Evolutionary conservation across 1,140 invertebrate species (phyloP), one percentile per base, ranked within the genome.

Genomic region (Cyphomyrmex costatus): DNA sequence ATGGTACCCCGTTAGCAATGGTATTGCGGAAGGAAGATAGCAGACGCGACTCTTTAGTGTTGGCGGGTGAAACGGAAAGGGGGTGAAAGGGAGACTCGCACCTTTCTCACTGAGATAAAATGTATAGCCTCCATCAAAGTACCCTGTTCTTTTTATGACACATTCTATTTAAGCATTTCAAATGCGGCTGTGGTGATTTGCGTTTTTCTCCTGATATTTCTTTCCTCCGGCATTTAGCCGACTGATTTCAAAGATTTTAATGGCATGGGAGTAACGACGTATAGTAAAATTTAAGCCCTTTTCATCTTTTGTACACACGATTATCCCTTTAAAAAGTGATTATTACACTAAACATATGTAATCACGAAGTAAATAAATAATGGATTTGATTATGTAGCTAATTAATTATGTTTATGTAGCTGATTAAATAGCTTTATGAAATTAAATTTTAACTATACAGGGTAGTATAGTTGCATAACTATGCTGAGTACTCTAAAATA

Each of bases 131-230:
- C 73, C 90, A 87, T 92, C 92, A 89, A 90, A 92, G 89, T 89
- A 88, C 91, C 89, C 89, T 85, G 86, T 91, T 82, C 91, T 92
- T 83, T 92, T 92, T 91, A 93, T 86, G 87, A 88, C 82, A 83
- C 89, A 89, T 92, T 92, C 92, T 91, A 92, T 93, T 92, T 92
- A 91, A 92, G 86, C 58, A 84, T 88, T 90, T 90, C 86, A 88
- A 90, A 90, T 76, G 85, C 66, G 46, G 49, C 71, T 80, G 63
- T 73, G 60, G 68, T 66, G 79, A 79, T 85, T 78, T 56, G 53
- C 71, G 51, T 66, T 56, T 88, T 87, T 88, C 63, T 88, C 63
- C 46, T 60, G 51, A 78, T 58, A 71, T 79, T 85, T 56, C 27
- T 79, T 51, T 33, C 10, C 21, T n/a, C 36, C 27, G 36, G 60